A percentile compares a stretch with the other conserved stretches of the same genome.
phyloP scores from a whole-genome alignment of 2,888 invertebrate genomes.

The Tortrix viridana region DNA sequence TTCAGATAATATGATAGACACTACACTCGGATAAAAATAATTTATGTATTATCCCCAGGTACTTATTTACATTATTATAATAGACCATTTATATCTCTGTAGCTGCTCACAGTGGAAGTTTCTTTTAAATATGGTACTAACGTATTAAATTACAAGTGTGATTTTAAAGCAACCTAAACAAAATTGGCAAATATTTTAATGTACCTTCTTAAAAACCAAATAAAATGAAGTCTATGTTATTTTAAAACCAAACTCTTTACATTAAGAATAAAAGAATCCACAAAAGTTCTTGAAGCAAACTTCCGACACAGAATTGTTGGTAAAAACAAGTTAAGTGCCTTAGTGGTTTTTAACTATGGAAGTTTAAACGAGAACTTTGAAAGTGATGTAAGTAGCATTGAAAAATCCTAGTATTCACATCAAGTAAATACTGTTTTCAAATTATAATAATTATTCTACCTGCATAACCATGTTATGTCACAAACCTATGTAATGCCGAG shows the following conservation, averaged over 20 bases:
- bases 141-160: neutral
- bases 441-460: neutral
- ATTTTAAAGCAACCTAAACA: slow-evolving; percentile 2
- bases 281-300: neutral
- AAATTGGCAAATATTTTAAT: neutral
- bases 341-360: neutral
- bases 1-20: neutral
- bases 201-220: neutral
- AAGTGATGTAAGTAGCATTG: neutral
- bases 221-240: neutral
- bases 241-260: slow-evolving; percentile 1
- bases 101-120: slow-evolving; percentile 58
- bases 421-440: slow-evolving; percentile 21
- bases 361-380: neutral
- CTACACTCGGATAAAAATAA: neutral
- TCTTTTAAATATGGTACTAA: slow-evolving; percentile 17
- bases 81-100: slow-evolving; percentile 35
- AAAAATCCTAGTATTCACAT: slow-evolving; percentile 18
- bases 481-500: neutral
- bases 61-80: slow-evolving; percentile 44
- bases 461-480: neutral
- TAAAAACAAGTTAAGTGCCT: neutral
- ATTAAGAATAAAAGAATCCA: neutral
- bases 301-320: neutral
- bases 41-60: slow-evolving; percentile 33